These are phyloP conservation scores for Lepidostoma basale DNA, from an alignment of 1,140 invertebrate species.

Conservation along the genomic window DNA sequence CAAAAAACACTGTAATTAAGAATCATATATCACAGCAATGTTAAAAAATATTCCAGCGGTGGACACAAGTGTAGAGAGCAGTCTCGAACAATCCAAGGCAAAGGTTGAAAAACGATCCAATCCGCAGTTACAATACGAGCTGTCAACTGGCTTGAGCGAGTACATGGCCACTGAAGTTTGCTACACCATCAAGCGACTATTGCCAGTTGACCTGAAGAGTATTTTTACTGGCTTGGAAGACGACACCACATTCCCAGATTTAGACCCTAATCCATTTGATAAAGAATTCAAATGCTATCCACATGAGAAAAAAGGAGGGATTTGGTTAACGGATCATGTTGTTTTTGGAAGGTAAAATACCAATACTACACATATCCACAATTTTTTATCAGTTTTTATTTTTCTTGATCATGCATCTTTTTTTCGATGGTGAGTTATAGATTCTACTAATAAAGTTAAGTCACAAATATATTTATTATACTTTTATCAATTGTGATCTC, in stretches of 20 bases:
- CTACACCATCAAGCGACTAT: slow-evolving; percentile 83
- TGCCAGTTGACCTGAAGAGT: slow-evolving; percentile 85
- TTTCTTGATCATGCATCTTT: too few relatives aligned
- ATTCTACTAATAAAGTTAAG: too few relatives aligned
- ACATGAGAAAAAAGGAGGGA: slow-evolving; percentile 81
- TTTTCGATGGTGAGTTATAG: too few relatives aligned
- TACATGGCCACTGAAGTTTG: slow-evolving; percentile 79
- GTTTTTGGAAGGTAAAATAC: slow-evolving; percentile 82
- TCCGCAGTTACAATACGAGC: slow-evolving; percentile 62
- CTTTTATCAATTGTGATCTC: too few relatives aligned
- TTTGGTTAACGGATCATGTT: slow-evolving; percentile 80
- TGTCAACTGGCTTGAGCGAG: slow-evolving; percentile 72
- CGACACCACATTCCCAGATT: slow-evolving; percentile 38
- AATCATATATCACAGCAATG: too few relatives aligned
- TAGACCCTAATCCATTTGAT: slow-evolving; percentile 75
- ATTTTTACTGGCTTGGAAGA: slow-evolving; percentile 64
- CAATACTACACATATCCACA: neutral
- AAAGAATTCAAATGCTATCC: slow-evolving; percentile 63
- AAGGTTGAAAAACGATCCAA: slow-evolving; percentile 47
- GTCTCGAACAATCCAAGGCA: slow-evolving; percentile 36
- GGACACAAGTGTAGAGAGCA: slow-evolving; percentile 35
- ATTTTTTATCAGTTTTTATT: too few relatives aligned
- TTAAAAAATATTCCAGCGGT: slow-evolving; percentile 39
- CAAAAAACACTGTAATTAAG: too few relatives aligned
- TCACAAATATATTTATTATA: too few relatives aligned